Evolutionary conservation across 2,888 invertebrate species (phyloP).

Genomic region (Pandemis cinnamomeana): DNA sequence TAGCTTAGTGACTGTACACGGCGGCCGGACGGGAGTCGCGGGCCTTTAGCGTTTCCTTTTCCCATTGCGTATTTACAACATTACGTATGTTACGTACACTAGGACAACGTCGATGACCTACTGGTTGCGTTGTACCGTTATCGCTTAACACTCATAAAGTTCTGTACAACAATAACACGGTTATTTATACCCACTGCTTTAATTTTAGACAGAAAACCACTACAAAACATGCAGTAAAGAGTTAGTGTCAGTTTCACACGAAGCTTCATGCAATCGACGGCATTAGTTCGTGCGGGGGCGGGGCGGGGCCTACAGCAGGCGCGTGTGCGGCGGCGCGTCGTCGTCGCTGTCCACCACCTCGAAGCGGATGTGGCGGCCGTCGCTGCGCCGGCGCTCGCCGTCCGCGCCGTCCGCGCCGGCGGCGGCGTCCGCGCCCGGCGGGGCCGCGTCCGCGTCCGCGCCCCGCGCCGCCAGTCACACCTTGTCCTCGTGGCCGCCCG

Average conservation of each 20-base stretch:
- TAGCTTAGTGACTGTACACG: slow-evolving; percentile 38
- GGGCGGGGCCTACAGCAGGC: slow-evolving; percentile 60
- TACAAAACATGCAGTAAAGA: slow-evolving; percentile 32
- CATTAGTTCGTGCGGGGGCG: slow-evolving; percentile 28
- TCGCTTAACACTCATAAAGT: slow-evolving; percentile 24
- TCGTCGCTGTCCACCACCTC: slow-evolving; percentile 76
- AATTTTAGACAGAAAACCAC: slow-evolving; percentile 27
- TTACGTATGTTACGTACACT: slow-evolving; percentile 21
- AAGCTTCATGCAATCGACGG: slow-evolving; percentile 30
- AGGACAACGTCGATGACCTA: slow-evolving; percentile 26
- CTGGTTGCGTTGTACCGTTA: slow-evolving; percentile 25
- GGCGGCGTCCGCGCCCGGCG: slow-evolving; percentile 38
- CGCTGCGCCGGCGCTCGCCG: slow-evolving; percentile 44
- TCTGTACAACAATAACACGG: slow-evolving; percentile 32
- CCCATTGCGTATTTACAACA: slow-evolving; percentile 36
- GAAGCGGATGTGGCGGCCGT: slow-evolving; percentile 73
- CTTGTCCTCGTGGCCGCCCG: slow-evolving; percentile 89
- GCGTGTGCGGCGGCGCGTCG: slow-evolving; percentile 68
- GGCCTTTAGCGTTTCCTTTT: slow-evolving; percentile 36
- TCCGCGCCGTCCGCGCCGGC: slow-evolving; percentile 37
- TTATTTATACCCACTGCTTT: background rate
- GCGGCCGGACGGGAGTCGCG: slow-evolving; percentile 22
- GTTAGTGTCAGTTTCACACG: slow-evolving; percentile 29
- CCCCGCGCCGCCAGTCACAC: slow-evolving; percentile 89
- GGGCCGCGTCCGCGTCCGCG: slow-evolving; percentile 47